phyloP scores from a whole-genome alignment of 1,140 invertebrate species.

The Leptoteleia sp. region DNA sequence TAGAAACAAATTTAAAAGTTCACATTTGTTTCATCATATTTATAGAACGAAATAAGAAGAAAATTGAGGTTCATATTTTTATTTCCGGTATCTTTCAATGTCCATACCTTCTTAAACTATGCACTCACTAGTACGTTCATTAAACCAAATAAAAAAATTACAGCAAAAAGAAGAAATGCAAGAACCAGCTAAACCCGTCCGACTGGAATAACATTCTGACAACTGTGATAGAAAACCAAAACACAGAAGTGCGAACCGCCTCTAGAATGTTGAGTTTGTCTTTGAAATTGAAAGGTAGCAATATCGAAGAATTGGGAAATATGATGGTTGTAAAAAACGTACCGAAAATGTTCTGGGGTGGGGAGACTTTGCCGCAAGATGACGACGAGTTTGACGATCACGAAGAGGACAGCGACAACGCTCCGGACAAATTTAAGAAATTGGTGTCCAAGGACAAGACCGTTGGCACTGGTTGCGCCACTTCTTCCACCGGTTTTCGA shows the following conservation, averaged over 20 bases:
- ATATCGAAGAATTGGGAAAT: constrained; percentile 64
- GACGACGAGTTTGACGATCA: constrained; percentile 58
- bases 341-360: constrained; percentile 70
- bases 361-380: constrained; percentile 29
- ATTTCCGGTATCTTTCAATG: no score
- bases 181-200: constrained; percentile 65
- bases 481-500: constrained; percentile 61
- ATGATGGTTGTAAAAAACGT: constrained; percentile 65
- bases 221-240: constrained; percentile 60
- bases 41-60: no score
- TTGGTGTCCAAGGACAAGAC: constrained; percentile 68
- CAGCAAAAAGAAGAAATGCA: constrained; percentile 77
- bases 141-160: constrained; percentile 1
- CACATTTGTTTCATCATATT: no score
- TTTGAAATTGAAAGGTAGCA: constrained; percentile 62
- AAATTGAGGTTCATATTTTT: no score
- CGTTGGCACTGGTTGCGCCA: constrained; percentile 66
- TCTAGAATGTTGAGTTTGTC: constrained; percentile 64
- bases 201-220: constrained; percentile 75
- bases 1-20: no score
- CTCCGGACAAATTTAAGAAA: constrained; percentile 68
- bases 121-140: no score
- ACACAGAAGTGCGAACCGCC: constrained; percentile 44
- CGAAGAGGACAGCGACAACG: constrained; percentile 23
- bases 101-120: no score